phyloP scores from a whole-genome alignment of 2,797 vertebrate genomes.

The Sebastes reedi region DNA sequence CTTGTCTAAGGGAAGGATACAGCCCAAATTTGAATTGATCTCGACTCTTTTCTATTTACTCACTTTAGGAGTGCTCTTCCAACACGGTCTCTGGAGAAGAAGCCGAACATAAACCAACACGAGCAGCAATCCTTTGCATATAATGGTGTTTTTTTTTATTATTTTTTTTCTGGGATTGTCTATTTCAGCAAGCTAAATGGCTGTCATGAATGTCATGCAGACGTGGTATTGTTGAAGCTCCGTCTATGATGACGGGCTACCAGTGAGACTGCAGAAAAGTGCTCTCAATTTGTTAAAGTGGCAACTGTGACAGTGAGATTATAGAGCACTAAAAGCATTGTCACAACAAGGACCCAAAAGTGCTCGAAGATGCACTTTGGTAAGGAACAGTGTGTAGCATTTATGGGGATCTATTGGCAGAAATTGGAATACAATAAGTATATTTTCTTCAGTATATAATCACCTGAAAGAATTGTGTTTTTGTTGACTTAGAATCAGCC shows the following conservation, averaged over 20 bases:
- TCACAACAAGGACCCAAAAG: slow-evolving; percentile 32
- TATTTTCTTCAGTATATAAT: no score
- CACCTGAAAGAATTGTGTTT: no score
- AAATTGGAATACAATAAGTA: no score
- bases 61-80: slow-evolving; percentile 15
- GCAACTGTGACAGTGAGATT: slow-evolving; percentile 56
- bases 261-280: slow-evolving; percentile 20
- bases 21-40: slow-evolving; percentile 30
- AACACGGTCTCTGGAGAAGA: neutral
- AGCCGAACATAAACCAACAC: slow-evolving; percentile 26
- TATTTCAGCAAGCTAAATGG: slow-evolving; percentile 10
- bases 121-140: neutral
- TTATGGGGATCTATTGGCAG: no score
- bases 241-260: slow-evolving; percentile 12
- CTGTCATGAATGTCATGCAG: slow-evolving; percentile 3
- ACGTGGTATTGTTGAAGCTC: slow-evolving; percentile 4
- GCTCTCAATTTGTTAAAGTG: slow-evolving; percentile 54
- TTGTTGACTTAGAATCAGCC: no score
- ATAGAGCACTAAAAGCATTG: slow-evolving; percentile 53
- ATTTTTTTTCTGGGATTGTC: neutral
- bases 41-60: slow-evolving; percentile 26
- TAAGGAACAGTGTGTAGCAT: neutral
- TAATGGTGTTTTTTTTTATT: neutral
- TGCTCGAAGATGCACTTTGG: slow-evolving; percentile 29
- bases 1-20: slow-evolving; percentile 6